These are phyloP conservation scores for Drosophila carrolli DNA, from an alignment of 1,140 invertebrate genomes.

Conservation along the genomic window DNA sequence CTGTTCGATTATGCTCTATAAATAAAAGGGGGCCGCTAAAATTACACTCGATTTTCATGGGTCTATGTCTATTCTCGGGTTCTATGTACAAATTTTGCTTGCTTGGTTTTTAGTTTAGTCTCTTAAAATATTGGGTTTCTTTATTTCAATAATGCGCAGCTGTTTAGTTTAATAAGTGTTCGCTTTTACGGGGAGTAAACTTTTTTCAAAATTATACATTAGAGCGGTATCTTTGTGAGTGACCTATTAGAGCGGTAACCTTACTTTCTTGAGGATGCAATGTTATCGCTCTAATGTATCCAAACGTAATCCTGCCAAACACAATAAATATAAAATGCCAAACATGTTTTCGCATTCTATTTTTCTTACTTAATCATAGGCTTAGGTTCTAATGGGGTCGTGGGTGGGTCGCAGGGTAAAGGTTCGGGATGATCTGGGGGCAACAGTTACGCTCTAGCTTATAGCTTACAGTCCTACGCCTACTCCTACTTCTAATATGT, in stretches of 20 bases:
- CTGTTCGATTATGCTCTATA: slow-evolving; percentile 26
- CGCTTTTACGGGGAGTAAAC: slow-evolving; percentile 29
- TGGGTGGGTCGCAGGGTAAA: neutral
- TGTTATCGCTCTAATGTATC: neutral
- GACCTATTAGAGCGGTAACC: neutral
- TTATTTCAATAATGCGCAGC: slow-evolving; percentile 39
- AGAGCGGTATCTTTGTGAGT: slow-evolving; percentile 10
- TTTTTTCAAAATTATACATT: slow-evolving; percentile 66
- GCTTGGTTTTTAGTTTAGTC: slow-evolving; percentile 20
- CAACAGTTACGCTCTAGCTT: slow-evolving; percentile 70
- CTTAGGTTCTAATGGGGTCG: slow-evolving; percentile 9
- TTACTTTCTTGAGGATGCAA: no score
- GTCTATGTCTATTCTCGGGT: slow-evolving; percentile 31
- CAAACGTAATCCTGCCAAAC: slow-evolving; percentile 14
- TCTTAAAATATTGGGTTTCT: slow-evolving; percentile 45
- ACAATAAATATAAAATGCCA: slow-evolving; percentile 57
- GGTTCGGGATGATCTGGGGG: slow-evolving; percentile 1
- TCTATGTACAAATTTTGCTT: slow-evolving; percentile 36
- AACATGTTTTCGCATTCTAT: slow-evolving; percentile 29
- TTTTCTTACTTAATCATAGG: slow-evolving; percentile 21
- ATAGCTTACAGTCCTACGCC: slow-evolving; percentile 62
- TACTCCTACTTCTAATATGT: slow-evolving; percentile 58
- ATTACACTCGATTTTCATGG: slow-evolving; percentile 42
- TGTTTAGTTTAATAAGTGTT: slow-evolving; percentile 22
- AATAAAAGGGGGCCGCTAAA: slow-evolving; percentile 33